Conservation (phyloP, 1,140 invertebrate genomes). For the Drosophila nannoptera region DNA sequence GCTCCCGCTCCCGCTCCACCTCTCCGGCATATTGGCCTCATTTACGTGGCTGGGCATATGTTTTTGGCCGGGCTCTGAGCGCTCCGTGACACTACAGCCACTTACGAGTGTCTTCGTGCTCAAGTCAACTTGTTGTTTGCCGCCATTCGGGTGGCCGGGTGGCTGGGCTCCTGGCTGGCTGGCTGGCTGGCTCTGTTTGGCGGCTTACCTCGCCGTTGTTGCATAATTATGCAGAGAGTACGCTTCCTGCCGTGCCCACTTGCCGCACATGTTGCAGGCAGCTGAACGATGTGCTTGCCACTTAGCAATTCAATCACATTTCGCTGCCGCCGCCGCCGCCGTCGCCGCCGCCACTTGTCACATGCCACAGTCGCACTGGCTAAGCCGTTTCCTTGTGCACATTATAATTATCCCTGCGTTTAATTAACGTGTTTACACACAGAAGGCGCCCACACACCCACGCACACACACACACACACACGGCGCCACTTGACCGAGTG, state of each 20-base stretch:
- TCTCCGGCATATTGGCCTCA: slow-evolving; percentile 33
- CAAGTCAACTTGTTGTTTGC: slow-evolving; percentile 44
- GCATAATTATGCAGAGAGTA: slow-evolving; percentile 49
- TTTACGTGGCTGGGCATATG: slow-evolving; percentile 49
- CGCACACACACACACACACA: slow-evolving; percentile 1
- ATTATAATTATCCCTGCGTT: slow-evolving; percentile 57
- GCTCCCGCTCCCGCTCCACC: no score
- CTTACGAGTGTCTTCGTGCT: slow-evolving; percentile 29
- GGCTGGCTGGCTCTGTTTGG: no score
- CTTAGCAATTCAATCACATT: slow-evolving; percentile 27
- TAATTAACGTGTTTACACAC: slow-evolving; percentile 55
- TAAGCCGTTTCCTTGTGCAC: slow-evolving; percentile 41
- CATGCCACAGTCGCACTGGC: slow-evolving; percentile 12
- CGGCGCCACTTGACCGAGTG: slow-evolving; percentile 36
- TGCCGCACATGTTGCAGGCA: slow-evolving; percentile 1
- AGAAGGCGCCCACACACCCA: slow-evolving; percentile 12
- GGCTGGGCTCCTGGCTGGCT: neutral
- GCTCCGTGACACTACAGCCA: slow-evolving; percentile 35
- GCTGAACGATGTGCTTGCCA: slow-evolving; percentile 27
- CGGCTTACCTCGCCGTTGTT: slow-evolving; percentile 24
- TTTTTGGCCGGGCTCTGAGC: slow-evolving; percentile 34
- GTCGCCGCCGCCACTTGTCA: neutral
- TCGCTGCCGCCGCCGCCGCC: neutral
- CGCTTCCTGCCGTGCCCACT: slow-evolving; percentile 18
- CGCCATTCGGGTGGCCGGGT: slow-evolving; percentile 3